phyloP scores from a whole-genome alignment of 1,140 invertebrate genomes.

The Drosophila lacertosa region DNA sequence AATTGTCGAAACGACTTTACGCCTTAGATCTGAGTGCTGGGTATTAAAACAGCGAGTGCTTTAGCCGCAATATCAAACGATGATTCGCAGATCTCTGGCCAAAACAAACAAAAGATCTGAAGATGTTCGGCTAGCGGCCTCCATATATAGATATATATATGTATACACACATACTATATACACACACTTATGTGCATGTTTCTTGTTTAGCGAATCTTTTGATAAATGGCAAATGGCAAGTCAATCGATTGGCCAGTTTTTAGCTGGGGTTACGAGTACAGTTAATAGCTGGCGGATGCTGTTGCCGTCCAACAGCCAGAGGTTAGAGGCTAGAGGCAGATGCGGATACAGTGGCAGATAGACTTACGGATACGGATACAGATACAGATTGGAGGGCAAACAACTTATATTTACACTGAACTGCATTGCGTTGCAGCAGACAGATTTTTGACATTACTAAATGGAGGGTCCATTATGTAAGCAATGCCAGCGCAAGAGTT shows the following conservation, averaged over 20 bases:
- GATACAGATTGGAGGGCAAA: slow-evolving; percentile 33
- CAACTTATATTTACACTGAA: slow-evolving; percentile 42
- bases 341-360: neutral
- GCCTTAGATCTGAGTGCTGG: neutral
- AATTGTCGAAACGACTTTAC: neutral
- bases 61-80: neutral
- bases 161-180: neutral
- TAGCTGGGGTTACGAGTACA: neutral
- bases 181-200: too few species aligned
- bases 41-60: neutral
- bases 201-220: slow-evolving; percentile 19
- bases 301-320: neutral
- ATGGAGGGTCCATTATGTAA: slow-evolving; percentile 55
- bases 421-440: slow-evolving; percentile 4
- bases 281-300: neutral
- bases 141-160: neutral
- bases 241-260: slow-evolving; percentile 30
- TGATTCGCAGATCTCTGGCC: slow-evolving; percentile 9
- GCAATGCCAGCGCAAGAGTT: slow-evolving; percentile 52
- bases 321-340: neutral
- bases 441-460: slow-evolving; percentile 49
- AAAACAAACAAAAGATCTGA: slow-evolving; percentile 8
- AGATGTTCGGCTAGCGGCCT: neutral
- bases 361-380: slow-evolving; percentile 1
- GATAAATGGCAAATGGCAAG: slow-evolving; percentile 27